Percentiles rank a stretch among this genome's conserved stretches.
Evolutionary conservation across 2,888 invertebrate species (phyloP).

Genomic region (Hipparchia semele): DNA sequence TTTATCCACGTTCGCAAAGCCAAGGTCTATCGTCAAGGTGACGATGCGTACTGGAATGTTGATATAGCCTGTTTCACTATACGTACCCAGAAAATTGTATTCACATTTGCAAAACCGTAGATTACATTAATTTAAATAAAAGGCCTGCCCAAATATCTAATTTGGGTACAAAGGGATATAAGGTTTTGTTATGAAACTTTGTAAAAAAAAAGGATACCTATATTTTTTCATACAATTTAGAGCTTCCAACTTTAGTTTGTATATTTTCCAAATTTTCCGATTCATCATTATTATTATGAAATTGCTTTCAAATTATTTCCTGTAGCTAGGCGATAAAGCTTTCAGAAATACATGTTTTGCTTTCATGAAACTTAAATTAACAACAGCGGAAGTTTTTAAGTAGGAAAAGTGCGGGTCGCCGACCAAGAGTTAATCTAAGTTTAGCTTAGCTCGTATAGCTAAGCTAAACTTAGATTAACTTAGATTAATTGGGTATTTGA

Average conservation of each 20-base stretch:
- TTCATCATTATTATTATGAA: background rate
- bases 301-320: slow-evolving; percentile 3
- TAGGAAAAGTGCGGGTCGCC: background rate
- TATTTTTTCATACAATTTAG: background rate
- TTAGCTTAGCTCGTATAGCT: too few relatives aligned
- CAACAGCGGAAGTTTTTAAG: slow-evolving; percentile 8
- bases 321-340: background rate
- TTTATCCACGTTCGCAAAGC: slow-evolving; percentile 20
- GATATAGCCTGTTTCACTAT: slow-evolving; percentile 26
- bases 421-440: too few relatives aligned
- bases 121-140: background rate
- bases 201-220: too few relatives aligned
- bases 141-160: background rate
- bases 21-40: slow-evolving; percentile 34
- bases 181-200: too few relatives aligned
- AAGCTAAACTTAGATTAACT: too few relatives aligned
- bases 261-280: background rate
- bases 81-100: background rate
- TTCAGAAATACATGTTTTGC: background rate
- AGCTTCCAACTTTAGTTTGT: background rate
- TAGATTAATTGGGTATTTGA: too few relatives aligned
- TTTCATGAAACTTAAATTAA: slow-evolving; percentile 2
- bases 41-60: slow-evolving; percentile 35
- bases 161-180: background rate
- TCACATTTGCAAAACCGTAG: slow-evolving; percentile 9